phyloP scores from a whole-genome alignment of 2,888 invertebrate genomes.

The Agriopis leucophaearia region DNA sequence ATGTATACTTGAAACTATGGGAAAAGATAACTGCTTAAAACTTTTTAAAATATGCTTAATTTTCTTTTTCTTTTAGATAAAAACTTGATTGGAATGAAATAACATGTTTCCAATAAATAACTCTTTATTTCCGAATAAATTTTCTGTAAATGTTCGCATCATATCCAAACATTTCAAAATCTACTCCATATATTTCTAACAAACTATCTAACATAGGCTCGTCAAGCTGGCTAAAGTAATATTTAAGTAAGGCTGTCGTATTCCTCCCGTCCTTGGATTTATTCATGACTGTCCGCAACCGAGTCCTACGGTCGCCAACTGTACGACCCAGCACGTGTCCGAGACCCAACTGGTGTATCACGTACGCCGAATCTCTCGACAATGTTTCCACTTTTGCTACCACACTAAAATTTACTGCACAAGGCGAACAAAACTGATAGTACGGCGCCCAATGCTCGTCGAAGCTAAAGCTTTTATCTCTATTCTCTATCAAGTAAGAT shows the following conservation, averaged over 20 bases:
- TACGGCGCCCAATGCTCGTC: conserved; percentile 90
- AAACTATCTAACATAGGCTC: conserved; percentile 85
- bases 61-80: background rate
- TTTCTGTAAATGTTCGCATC: conserved; percentile 84
- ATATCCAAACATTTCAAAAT: conserved; percentile 90
- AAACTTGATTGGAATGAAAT: background rate
- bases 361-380: conserved; percentile 86
- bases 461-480: conserved; percentile 77
- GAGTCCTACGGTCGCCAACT: conserved; percentile 78
- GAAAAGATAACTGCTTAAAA: background rate
- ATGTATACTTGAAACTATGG: background rate
- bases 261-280: conserved; percentile 83
- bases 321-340: conserved; percentile 82
- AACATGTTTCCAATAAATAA: conserved; percentile 41
- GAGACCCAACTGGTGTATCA: conserved; percentile 86
- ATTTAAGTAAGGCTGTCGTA: conserved; percentile 74
- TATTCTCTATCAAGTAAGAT: conserved; percentile 88
- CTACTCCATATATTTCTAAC: conserved; percentile 88
- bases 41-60: background rate
- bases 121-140: conserved; percentile 75
- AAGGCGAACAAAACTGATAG: conserved; percentile 88
- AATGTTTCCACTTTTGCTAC: conserved; percentile 89
- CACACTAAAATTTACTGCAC: conserved; percentile 88
- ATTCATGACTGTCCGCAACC: conserved; percentile 84
- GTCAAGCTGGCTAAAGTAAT: conserved; percentile 87